phyloP scores from a whole-genome alignment of 1,140 invertebrate genomes.

The Drosophila chauvacae region DNA sequence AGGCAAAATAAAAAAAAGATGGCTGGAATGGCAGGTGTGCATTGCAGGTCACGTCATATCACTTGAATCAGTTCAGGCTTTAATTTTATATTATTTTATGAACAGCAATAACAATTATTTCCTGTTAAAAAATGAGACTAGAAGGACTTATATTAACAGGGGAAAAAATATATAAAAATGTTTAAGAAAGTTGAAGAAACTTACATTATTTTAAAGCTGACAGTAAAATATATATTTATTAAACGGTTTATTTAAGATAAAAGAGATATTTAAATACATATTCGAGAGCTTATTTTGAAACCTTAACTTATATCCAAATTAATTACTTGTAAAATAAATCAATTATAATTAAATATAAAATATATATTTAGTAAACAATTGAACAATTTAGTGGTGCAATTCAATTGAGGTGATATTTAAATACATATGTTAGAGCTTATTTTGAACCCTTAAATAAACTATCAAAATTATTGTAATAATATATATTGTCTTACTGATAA shows the following conservation, averaged over 20 bases:
- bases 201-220: background rate
- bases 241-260: background rate
- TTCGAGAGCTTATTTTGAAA: background rate
- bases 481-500: background rate
- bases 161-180: background rate
- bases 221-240: background rate
- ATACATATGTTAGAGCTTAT: no score
- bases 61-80: conserved; percentile 13
- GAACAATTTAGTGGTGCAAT: no score
- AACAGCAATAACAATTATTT: background rate
- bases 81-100: conserved; percentile 11
- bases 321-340: no score
- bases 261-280: background rate
- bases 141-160: background rate
- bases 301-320: background rate
- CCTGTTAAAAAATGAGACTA: background rate
- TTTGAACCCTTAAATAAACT: no score
- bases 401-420: no score
- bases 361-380: no score
- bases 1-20: background rate
- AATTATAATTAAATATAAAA: no score
- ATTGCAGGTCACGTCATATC: conserved; percentile 21
- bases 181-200: background rate
- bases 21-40: conserved; percentile 14
- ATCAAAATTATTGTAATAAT: background rate